These are phyloP conservation scores for Oreotragus oreotragus DNA, from an alignment of 2,113 vertebrate species.

Conservation along the genomic window DNA sequence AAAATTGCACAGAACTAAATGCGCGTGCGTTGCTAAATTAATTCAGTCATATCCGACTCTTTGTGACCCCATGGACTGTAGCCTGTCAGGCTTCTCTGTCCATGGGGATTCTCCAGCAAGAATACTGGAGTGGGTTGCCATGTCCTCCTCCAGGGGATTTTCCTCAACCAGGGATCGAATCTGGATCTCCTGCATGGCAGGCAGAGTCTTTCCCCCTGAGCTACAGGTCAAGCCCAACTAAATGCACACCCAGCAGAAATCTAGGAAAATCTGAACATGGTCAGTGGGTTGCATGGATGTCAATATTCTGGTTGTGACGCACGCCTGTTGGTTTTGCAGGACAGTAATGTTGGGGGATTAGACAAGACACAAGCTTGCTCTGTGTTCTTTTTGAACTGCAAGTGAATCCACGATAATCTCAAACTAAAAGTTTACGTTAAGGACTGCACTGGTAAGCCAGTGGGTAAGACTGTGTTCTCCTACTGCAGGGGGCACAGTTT, in stretches of 20 bases:
- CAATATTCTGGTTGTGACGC: not conserved
- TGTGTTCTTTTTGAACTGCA: not conserved
- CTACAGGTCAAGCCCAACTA: not conserved
- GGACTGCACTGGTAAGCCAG: not conserved
- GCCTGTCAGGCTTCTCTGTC: not conserved
- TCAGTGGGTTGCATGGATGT: not conserved
- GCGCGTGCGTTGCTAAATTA: rapidly evolving
- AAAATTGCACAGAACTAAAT: not conserved
- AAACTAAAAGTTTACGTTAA: not conserved
- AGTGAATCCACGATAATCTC: not conserved
- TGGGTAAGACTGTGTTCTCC: not conserved
- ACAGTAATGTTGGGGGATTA: not conserved
- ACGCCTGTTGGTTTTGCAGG: not conserved
- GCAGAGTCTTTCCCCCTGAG: not conserved
- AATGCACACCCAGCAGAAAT: not conserved
- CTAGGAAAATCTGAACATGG: not conserved
- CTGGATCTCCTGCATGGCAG: not conserved
- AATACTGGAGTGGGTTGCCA: not conserved
- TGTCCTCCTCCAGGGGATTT: not conserved
- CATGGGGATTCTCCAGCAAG: not conserved
- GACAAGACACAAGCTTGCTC: not conserved
- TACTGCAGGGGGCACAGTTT: not conserved
- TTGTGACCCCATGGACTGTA: too few species aligned
- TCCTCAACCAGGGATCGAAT: not conserved
- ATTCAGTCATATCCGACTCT: too few species aligned